Evolutionary conservation across 2,888 invertebrate species (phyloP).

Genomic region (Aproaerema taeniolella): DNA sequence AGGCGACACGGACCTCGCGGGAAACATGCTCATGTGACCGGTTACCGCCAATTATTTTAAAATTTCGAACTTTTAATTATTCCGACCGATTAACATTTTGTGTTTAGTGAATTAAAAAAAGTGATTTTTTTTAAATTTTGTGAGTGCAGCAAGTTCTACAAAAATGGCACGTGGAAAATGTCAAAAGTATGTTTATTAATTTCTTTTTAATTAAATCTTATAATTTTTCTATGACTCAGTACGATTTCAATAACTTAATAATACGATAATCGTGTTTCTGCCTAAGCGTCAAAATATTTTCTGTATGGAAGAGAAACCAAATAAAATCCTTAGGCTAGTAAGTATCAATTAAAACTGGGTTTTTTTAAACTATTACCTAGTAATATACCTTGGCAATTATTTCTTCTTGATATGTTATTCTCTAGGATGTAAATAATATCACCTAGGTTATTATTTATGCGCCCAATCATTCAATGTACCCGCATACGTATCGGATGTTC

Average conservation of each 20-base stretch:
- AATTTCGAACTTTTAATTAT: constrained; percentile 40
- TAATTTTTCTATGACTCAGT: too few species aligned
- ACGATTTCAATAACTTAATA: too few species aligned
- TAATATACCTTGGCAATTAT: too few species aligned
- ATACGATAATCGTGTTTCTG: too few species aligned
- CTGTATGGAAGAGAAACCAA: too few species aligned
- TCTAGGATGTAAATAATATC: too few species aligned
- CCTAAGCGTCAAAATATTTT: too few species aligned
- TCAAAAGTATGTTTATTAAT: constrained; percentile 50
- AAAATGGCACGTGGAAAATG: constrained; percentile 57
- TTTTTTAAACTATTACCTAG: too few species aligned
- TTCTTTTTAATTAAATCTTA: constrained; percentile 18
- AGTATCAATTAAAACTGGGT: too few species aligned
- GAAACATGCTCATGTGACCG: constrained; percentile 66
- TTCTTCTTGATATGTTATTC: too few species aligned
- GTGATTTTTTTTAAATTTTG: constrained; percentile 28
- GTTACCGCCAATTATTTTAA: constrained; percentile 59
- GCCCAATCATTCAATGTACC: constrained; percentile 12
- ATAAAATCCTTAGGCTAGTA: too few species aligned
- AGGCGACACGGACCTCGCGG: constrained; percentile 65
- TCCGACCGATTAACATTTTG: constrained; percentile 45
- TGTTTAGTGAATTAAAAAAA: constrained; percentile 32
- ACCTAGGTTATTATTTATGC: too few species aligned
- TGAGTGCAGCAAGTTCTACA: constrained; percentile 34
- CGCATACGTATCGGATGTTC: constrained; percentile 14